These are phyloP conservation scores for Etheostoma cragini DNA, from an alignment of 2,113 vertebrate species.

Conservation along the genomic window DNA sequence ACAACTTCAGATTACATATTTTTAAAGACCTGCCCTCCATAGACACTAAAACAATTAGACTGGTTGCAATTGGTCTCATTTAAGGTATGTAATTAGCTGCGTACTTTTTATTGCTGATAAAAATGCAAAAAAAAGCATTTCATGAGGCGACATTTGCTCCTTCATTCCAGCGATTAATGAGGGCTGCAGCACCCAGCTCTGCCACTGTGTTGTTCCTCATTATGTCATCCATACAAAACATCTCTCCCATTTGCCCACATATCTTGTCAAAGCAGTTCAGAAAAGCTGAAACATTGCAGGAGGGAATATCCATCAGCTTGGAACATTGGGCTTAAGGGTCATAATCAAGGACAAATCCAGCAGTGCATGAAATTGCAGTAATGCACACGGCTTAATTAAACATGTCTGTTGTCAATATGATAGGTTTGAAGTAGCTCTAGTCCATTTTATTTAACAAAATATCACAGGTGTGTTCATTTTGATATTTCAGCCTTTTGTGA, in stretches of 20 bases:
- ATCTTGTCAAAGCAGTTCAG: slow-evolving; percentile 47
- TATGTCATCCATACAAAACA: slow-evolving; percentile 52
- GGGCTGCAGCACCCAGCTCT: slow-evolving; percentile 8
- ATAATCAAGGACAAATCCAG: slow-evolving; percentile 56
- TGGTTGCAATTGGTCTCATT: slow-evolving; percentile 30
- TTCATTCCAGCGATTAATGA: slow-evolving; percentile 48
- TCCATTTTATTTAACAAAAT: slow-evolving; percentile 28
- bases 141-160: slow-evolving; percentile 26
- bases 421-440: slow-evolving; percentile 33
- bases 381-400: slow-evolving; percentile 55
- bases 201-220: slow-evolving; percentile 36
- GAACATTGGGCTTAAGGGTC: slow-evolving; percentile 54
- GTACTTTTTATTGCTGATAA: slow-evolving; percentile 34
- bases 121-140: slow-evolving; percentile 25
- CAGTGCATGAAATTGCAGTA: slow-evolving; percentile 65
- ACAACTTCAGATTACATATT: slow-evolving; percentile 23
- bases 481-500: slow-evolving; percentile 30
- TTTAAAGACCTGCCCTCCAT: not conserved
- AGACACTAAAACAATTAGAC: slow-evolving; percentile 33
- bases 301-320: slow-evolving; percentile 32
- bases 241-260: slow-evolving; percentile 40
- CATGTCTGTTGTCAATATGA: slow-evolving; percentile 38
- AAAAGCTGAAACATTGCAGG: slow-evolving; percentile 33
- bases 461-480: slow-evolving; percentile 32
- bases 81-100: slow-evolving; percentile 47